Conservation (phyloP, 2,113 vertebrate species). For the Lethenteron reissneri region DNA sequence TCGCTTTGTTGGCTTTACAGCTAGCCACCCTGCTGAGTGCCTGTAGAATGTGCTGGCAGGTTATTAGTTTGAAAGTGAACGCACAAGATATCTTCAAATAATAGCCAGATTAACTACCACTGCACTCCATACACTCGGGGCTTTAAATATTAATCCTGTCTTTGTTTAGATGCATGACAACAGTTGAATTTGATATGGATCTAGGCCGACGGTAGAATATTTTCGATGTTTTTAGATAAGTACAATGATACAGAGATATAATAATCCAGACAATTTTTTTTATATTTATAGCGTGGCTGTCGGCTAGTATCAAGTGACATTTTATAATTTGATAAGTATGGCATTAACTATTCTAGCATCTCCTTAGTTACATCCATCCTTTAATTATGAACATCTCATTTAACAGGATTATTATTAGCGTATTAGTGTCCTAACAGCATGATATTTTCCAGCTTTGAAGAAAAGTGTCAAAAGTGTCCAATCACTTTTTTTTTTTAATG, state of each 20-base stretch:
- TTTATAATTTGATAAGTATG: no score
- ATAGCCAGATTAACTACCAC: no score
- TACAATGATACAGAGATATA: background rate
- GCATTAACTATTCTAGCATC: background rate
- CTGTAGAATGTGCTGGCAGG: background rate
- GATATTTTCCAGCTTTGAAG: background rate
- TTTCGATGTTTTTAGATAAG: no score
- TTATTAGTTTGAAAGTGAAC: background rate
- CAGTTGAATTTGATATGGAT: no score
- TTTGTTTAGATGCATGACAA: no score
- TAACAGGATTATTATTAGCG: background rate
- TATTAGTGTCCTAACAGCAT: background rate
- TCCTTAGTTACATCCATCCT: background rate
- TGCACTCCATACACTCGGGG: no score
- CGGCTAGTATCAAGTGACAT: background rate
- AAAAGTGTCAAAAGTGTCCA: background rate
- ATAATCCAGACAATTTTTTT: background rate
- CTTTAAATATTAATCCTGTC: no score
- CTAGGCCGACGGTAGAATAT: no score
- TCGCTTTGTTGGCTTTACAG: background rate
- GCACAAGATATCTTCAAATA: no score
- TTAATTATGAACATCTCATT: background rate
- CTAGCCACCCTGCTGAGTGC: background rate
- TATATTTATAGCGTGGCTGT: conserved; percentile 1
- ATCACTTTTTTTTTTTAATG: conserved; percentile 1